Percentiles rank a stretch among this genome's conserved stretches.
These are phyloP conservation scores for Rhagologus leucostigma DNA, from an alignment of 2,113 vertebrate species.

Conservation along the genomic window DNA sequence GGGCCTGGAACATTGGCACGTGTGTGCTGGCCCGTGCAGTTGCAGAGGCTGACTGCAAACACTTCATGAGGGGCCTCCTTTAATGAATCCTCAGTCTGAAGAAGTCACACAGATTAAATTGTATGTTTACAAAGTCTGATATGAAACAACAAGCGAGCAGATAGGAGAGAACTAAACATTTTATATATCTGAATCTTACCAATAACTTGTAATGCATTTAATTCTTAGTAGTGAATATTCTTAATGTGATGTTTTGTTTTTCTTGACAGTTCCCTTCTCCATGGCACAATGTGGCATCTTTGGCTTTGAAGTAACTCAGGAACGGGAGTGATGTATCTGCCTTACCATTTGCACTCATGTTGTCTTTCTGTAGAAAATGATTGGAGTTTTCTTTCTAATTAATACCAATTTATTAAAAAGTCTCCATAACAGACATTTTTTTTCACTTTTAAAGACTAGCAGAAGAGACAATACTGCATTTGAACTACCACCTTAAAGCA, in stretches of 20 bases:
- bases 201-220: background rate
- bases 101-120: background rate
- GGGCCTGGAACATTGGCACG: accelerated
- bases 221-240: background rate
- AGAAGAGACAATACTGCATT: background rate
- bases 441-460: background rate
- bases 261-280: background rate
- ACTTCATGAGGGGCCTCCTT: background rate
- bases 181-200: background rate
- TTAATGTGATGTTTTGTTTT: background rate
- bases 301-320: background rate
- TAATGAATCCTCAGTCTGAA: background rate
- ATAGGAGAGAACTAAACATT: background rate
- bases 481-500: background rate
- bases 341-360: background rate
- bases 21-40: accelerated
- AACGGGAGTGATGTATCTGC: background rate
- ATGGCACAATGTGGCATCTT: background rate
- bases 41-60: background rate
- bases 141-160: background rate
- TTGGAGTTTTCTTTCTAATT: background rate
- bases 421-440: background rate
- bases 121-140: background rate
- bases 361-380: background rate
- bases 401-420: background rate